Conservation (phyloP, 1,140 invertebrate genomes). For the Cryptotermes secundus region DNA sequence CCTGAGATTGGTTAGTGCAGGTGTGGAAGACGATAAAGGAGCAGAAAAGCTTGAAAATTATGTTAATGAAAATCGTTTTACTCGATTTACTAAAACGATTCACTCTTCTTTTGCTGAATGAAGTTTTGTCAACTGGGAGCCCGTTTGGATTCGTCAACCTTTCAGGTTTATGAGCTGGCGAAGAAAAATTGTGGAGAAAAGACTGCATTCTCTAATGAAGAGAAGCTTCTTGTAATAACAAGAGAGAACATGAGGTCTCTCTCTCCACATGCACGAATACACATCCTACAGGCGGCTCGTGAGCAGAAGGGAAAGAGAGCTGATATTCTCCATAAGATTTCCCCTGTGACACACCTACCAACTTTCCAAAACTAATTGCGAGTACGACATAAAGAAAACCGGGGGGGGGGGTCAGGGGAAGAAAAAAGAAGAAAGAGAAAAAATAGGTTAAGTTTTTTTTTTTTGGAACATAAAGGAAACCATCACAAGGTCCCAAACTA, state of each 20-base stretch:
- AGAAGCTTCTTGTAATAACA: neutral
- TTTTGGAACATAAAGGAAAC: neutral
- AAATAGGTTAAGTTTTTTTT: too few species aligned
- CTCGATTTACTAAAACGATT: neutral
- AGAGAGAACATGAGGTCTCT: neutral
- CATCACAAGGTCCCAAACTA: neutral
- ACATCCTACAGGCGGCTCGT: neutral
- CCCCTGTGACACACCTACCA: conserved; percentile 19
- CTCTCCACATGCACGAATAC: neutral
- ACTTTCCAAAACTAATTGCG: conserved; percentile 22
- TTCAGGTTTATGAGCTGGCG: neutral
- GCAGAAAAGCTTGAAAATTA: neutral
- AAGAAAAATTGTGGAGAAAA: neutral
- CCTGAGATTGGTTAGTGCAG: neutral
- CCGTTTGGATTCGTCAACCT: neutral
- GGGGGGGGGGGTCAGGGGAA: neutral
- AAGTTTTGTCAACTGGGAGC: neutral
- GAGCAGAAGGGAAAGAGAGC: neutral
- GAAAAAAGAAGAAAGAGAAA: too few species aligned
- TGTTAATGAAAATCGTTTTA: neutral
- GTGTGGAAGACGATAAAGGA: neutral
- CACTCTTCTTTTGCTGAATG: neutral
- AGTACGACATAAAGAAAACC: neutral
- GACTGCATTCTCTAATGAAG: neutral
- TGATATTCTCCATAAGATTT: conserved; percentile 19